Percentiles rank a stretch among this genome's conserved stretches.
phyloP scores from a whole-genome alignment of 2,888 invertebrate species.

The Ommatoiulus sabulosus region DNA sequence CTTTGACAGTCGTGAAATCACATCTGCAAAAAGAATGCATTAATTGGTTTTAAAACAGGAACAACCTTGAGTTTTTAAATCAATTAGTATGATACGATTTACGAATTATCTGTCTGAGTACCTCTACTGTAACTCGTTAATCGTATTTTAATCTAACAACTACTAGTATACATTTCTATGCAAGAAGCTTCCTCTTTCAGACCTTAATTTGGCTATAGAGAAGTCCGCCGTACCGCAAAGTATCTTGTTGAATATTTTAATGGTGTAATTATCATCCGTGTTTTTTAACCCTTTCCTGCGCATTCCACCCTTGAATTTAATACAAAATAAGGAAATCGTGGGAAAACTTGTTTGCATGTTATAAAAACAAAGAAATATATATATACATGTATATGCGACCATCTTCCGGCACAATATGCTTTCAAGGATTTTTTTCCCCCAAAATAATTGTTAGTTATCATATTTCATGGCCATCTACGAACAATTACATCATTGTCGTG shows the following conservation, averaged over 20 bases:
- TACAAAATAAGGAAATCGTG: neutral
- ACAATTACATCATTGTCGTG: neutral
- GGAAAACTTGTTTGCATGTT: neutral
- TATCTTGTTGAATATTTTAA: neutral
- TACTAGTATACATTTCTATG: too few relatives aligned
- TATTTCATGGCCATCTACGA: constrained; percentile 15
- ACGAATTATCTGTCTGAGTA: too few relatives aligned
- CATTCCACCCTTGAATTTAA: constrained; percentile 15
- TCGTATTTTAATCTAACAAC: too few relatives aligned
- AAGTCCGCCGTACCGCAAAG: neutral
- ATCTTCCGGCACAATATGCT: constrained; percentile 8
- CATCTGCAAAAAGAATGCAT: too few relatives aligned
- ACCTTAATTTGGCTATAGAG: too few relatives aligned
- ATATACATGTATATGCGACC: neutral
- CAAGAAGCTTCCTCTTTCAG: too few relatives aligned
- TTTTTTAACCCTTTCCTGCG: neutral
- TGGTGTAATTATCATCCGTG: neutral
- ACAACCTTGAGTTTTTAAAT: too few relatives aligned
- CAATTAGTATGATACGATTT: too few relatives aligned
- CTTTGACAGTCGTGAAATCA: too few relatives aligned
- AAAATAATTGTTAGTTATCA: constrained; percentile 39
- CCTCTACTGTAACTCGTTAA: too few relatives aligned
- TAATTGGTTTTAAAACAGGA: too few relatives aligned
- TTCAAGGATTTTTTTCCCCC: constrained; percentile 37
- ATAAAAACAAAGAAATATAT: neutral